Evolutionary conservation across 2,113 vertebrate species (phyloP).

Genomic region (Cinclus cinclus): DNA sequence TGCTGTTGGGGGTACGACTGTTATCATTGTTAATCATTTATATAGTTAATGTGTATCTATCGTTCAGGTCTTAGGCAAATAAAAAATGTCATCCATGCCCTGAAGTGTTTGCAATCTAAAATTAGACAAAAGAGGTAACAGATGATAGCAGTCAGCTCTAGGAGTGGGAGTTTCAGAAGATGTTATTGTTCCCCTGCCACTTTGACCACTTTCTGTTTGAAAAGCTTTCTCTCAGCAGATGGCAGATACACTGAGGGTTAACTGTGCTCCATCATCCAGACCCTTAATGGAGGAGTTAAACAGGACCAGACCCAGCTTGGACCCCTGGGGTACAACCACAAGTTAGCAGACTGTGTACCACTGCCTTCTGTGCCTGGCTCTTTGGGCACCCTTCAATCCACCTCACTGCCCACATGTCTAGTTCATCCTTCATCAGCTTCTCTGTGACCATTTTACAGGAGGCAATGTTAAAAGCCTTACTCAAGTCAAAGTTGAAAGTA

Average conservation of each 20-base stretch:
- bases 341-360: neutral
- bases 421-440: neutral
- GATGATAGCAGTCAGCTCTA: neutral
- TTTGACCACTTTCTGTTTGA: neutral
- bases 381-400: neutral
- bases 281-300: neutral
- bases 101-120: conserved; percentile 35
- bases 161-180: neutral
- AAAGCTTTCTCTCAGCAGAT: neutral
- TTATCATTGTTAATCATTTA: conserved; percentile 26
- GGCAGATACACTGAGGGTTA: neutral
- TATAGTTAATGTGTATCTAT: neutral
- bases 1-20: neutral
- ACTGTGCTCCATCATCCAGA: neutral
- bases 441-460: neutral
- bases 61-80: neutral
- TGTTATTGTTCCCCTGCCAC: neutral
- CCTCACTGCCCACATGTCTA: neutral
- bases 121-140: neutral
- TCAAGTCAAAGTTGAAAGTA: neutral
- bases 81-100: conserved; percentile 20
- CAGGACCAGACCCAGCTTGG: neutral
- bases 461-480: neutral
- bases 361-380: neutral
- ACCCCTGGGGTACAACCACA: neutral